phyloP scores from a whole-genome alignment of 2,888 invertebrate species.

The Sphaerophoria taeniata region DNA sequence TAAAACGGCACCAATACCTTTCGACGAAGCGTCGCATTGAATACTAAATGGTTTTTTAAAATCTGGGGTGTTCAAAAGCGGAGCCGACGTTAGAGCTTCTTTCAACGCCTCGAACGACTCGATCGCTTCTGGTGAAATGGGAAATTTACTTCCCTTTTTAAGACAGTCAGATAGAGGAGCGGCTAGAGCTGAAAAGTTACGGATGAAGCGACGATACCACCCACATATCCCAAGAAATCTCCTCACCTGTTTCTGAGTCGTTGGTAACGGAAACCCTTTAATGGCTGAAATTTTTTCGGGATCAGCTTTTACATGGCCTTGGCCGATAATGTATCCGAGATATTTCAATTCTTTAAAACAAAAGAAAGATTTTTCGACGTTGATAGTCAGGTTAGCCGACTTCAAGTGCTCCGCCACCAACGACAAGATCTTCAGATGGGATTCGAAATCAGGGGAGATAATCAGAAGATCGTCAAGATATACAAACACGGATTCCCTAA shows the following conservation, averaged over 20 bases:
- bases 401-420: slow-evolving; percentile 45
- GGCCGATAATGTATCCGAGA: slow-evolving; percentile 59
- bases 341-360: slow-evolving; percentile 58
- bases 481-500: slow-evolving; percentile 55
- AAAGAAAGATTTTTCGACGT: slow-evolving; percentile 64
- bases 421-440: slow-evolving; percentile 53
- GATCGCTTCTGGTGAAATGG: not conserved
- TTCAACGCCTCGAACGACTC: not conserved
- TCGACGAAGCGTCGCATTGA: not conserved
- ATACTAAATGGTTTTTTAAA: not conserved
- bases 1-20: not conserved
- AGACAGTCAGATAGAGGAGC: not conserved
- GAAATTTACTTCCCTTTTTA: not conserved
- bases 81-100: not conserved
- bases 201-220: slow-evolving; percentile 73
- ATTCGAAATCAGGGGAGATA: slow-evolving; percentile 54
- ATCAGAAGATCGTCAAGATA: slow-evolving; percentile 66
- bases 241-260: slow-evolving; percentile 62
- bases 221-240: slow-evolving; percentile 74
- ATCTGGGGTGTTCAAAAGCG: not conserved
- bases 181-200: slow-evolving; percentile 45
- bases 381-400: slow-evolving; percentile 65
- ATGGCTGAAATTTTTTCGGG: slow-evolving; percentile 40
- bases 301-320: slow-evolving; percentile 53
- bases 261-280: slow-evolving; percentile 67